A percentile compares a stretch with the other conserved stretches of the same genome.
These are phyloP conservation scores for Cabera pusaria DNA, from an alignment of 2,888 invertebrate genomes.

Conservation along the genomic window DNA sequence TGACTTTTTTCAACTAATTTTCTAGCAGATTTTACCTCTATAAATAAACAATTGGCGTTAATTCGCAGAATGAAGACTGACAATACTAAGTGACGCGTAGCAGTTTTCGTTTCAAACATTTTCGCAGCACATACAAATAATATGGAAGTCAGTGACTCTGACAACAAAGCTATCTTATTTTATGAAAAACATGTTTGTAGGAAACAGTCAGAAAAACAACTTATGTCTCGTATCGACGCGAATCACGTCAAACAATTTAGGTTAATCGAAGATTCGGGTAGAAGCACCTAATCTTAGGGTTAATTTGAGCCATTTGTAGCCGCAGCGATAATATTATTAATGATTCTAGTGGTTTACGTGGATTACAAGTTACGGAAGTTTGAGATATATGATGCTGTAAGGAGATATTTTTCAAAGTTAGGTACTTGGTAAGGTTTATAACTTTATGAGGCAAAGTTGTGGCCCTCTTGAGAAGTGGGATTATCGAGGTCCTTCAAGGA, in stretches of 20 bases:
- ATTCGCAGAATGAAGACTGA: neutral
- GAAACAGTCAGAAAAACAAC: constrained; percentile 3
- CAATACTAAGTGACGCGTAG: constrained; percentile 2
- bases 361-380: constrained; percentile 1
- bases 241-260: constrained; percentile 18
- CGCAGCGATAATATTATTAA: constrained; percentile 8
- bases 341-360: constrained; percentile 1
- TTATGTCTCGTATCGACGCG: constrained; percentile 11
- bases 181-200: constrained; percentile 6
- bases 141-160: neutral
- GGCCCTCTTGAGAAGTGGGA: too few species aligned
- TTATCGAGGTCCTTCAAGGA: too few species aligned
- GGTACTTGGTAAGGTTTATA: neutral
- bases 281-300: constrained; percentile 12
- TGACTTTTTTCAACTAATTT: constrained; percentile 28
- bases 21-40: constrained; percentile 25
- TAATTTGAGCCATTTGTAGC: constrained; percentile 11
- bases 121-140: neutral
- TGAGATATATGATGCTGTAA: constrained; percentile 1
- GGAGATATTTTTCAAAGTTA: neutral
- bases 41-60: constrained; percentile 17
- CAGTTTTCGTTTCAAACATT: constrained; percentile 1
- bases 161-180: constrained; percentile 1
- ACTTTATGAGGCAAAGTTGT: too few species aligned
- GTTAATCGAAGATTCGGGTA: constrained; percentile 16